phyloP scores from a whole-genome alignment of 1,140 invertebrate species.

The Drosophila novamexicana region DNA sequence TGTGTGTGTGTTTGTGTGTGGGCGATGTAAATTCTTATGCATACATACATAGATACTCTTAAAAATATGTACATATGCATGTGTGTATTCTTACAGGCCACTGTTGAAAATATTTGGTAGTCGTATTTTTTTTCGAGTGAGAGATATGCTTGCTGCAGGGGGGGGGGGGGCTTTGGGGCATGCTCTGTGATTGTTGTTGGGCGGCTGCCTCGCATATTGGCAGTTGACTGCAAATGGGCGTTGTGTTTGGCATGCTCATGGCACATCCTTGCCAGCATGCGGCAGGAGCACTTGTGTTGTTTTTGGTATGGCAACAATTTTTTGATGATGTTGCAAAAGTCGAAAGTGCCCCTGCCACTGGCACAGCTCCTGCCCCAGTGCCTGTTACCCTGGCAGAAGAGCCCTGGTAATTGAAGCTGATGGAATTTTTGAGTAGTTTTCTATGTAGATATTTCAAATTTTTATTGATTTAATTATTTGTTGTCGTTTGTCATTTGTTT shows the following conservation, averaged over 20 bases:
- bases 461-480: conserved; percentile 79
- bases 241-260: conserved; percentile 63
- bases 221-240: conserved; percentile 81
- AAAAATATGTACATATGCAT: conserved; percentile 24
- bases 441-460: conserved; percentile 71
- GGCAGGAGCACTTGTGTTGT: conserved; percentile 50
- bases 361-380: background rate
- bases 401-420: conserved; percentile 71
- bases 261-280: conserved; percentile 41
- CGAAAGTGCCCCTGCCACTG: conserved; percentile 7
- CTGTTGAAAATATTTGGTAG: conserved; percentile 65
- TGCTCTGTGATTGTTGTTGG: conserved; percentile 56
- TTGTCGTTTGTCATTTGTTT: conserved; percentile 34
- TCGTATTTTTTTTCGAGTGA: conserved; percentile 33
- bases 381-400: background rate
- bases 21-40: conserved; percentile 72
- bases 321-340: conserved; percentile 80
- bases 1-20: conserved; percentile 20
- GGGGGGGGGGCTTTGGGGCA: conserved; percentile 26
- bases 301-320: conserved; percentile 74
- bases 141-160: background rate
- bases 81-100: conserved; percentile 53
- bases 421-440: conserved; percentile 69
- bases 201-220: conserved; percentile 71
- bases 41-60: conserved; percentile 52